Evolutionary conservation across 2,797 vertebrate species (phyloP), one percentile per base, ranked within the genome.

Genomic region (Bovichtus diacanthus): DNA sequence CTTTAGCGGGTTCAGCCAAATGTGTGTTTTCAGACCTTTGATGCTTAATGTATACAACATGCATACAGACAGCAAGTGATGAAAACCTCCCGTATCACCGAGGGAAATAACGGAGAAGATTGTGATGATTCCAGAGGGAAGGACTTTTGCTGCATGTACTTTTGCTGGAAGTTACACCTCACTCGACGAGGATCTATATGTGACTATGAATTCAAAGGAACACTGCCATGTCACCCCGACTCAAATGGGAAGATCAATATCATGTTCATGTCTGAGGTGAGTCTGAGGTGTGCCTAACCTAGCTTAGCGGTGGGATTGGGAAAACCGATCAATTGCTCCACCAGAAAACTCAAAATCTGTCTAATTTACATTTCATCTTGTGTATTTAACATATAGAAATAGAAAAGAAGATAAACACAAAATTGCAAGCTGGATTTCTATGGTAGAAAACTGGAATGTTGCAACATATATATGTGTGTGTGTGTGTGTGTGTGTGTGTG

Each of bases 91-190:
- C 53, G 50, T 43, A 55, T 71, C 65, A 61, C 11, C 41, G 27
- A 54, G 76, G 79, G 85, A 87, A 85, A 86, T 86, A 84, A 89
- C 64, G 47, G 53, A n/a, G 55, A 11, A 46, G 13, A 72, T 16
- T 2, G 34, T 19, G 59, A 63, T 68, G 60, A 86, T 61, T 62
- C 69, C 70, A 44, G 39, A 58, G 49, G 29, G 38, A 34, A 60
- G 56, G 44, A 36, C 49, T 79, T 62, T 34, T 49, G 23, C 31
- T 34, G 31, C 5, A 27, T 5, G 27, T 1, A 27, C 27, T n/a
- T n/a, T n/a, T n/a, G n/a, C n/a, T n/a, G 5, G 41, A 19, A 60
- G 51, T 29, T 44, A 39, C 61, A 61, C 55, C n/a, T 67, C 44
- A 49, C 41, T 63, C 62, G 53, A 66, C 38, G n/a, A n/a, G n/a